Percentiles rank a stretch among this genome's conserved stretches.
Conservation (phyloP, 2,888 invertebrate species). For the Fabriciana adippe region DNA sequence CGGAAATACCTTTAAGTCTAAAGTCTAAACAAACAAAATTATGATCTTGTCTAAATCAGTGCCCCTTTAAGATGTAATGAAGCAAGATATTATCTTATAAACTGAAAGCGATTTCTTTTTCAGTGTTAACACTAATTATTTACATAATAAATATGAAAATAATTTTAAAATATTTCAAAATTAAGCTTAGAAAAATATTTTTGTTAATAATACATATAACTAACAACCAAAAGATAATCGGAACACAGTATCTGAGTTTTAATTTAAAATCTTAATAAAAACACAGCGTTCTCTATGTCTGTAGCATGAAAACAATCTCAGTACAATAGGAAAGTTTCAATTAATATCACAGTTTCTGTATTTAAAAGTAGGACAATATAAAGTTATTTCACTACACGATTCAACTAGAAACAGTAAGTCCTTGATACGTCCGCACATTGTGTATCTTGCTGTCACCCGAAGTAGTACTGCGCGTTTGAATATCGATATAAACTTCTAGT, state of each 20-base stretch:
- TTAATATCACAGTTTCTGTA: constrained; percentile 79
- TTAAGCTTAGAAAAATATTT: not conserved
- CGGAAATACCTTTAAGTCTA: not conserved
- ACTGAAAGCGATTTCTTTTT: constrained; percentile 1
- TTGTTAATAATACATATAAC: no score
- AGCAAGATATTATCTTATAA: not conserved
- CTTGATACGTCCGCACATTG: constrained; percentile 79
- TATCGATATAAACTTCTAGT: constrained; percentile 85
- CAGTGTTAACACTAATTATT: not conserved
- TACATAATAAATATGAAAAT: no score
- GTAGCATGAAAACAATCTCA: constrained; percentile 52
- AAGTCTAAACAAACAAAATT: constrained; percentile 6
- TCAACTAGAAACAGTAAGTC: constrained; percentile 83
- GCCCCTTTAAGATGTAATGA: not conserved
- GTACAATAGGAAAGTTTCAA: constrained; percentile 22
- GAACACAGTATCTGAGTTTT: constrained; percentile 8
- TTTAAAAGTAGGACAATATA: constrained; percentile 78
- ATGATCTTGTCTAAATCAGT: constrained; percentile 14
- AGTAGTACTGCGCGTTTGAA: constrained; percentile 87
- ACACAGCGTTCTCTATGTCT: constrained; percentile 55
- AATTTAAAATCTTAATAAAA: constrained; percentile 35
- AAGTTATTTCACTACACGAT: constrained; percentile 69
- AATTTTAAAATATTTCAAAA: no score
- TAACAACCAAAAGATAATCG: constrained; percentile 2
- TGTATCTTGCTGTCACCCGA: constrained; percentile 87